Evolutionary conservation across 2,888 invertebrate genomes (phyloP).

Genomic region (Ceratothoa steindachneri): DNA sequence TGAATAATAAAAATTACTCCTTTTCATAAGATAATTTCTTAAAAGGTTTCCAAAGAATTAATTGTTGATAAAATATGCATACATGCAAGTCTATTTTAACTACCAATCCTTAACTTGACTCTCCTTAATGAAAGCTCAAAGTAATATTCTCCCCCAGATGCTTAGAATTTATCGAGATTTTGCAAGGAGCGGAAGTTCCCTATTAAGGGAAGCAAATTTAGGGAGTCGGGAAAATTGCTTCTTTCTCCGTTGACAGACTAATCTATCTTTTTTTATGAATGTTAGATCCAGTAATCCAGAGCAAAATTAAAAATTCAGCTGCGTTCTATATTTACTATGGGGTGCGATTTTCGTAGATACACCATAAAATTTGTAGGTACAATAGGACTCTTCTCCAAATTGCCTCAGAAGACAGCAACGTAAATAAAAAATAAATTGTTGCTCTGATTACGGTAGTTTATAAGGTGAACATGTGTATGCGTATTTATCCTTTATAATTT

Average conservation of each 20-base stretch:
- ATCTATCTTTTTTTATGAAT: constrained; percentile 10
- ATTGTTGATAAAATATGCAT: no score
- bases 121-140: neutral
- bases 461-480: neutral
- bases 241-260: neutral
- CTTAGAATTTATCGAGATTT: neutral
- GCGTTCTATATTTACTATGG: constrained; percentile 5
- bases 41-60: no score
- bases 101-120: neutral
- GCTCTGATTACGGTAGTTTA: neutral
- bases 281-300: neutral
- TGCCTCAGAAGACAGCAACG: neutral
- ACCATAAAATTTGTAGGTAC: constrained; percentile 4
- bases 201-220: neutral
- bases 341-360: neutral
- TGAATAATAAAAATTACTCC: no score
- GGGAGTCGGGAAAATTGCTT: constrained; percentile 3
- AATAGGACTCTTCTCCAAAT: neutral
- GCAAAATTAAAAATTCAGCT: constrained; percentile 8
- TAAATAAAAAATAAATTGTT: constrained; percentile 5
- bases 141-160: neutral
- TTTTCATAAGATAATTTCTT: no score
- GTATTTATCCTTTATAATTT: neutral
- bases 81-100: no score
- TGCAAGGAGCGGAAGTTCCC: neutral